Base-by-base conservation (phyloP, 1,140 invertebrate genomes). In the Saccostrea cuccullata region DNA sequence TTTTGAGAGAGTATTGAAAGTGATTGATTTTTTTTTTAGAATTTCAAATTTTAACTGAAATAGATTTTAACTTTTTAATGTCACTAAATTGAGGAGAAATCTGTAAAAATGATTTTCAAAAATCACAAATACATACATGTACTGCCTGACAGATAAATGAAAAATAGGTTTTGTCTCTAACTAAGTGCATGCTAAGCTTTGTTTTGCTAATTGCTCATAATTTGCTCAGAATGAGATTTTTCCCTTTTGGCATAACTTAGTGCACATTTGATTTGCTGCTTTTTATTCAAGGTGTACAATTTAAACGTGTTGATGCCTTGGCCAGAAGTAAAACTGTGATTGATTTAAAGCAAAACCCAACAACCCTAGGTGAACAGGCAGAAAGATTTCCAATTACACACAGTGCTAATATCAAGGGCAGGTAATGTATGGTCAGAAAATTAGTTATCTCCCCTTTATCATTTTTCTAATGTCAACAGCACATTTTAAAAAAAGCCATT, bases 281-380 rank as follows among this genome's bases (percentile, higher is more conserved):
- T 26, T 82, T 86, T 55, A 55, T 86, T 90, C 40, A 55, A 90
- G 91, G 87, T 60, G 77, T 89, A n/a, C 89, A 89, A 20, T 82
- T 86, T 64, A 89, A 90, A 17, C 85, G 90, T 11, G 82, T 92
- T 82, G 91, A 92, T 67, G 87, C 91, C 6, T 60, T 92, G 56
- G 86, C 90, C 30, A 89, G 90, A 64, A 92, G 90, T 86, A 90
- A 92, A 47, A 91, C 90, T 0, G 77, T 88, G 55, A 67, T 89
- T 36, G 86, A 77, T 58, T 73, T 89, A 17, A 87, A 90, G 55
- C 30, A 30, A 15, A 56, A 30, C 55, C 55, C 82, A 26, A 47
- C 60, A 55, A 82, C 86, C 40, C 40, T 88, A 60, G 86, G 23
- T 30, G 83, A 84, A 70, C 85, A 89, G 58, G n/a, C 86, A 82